Evolutionary conservation across 2,113 vertebrate species (phyloP).

Genomic region (Melanotaenia duboulayi): DNA sequence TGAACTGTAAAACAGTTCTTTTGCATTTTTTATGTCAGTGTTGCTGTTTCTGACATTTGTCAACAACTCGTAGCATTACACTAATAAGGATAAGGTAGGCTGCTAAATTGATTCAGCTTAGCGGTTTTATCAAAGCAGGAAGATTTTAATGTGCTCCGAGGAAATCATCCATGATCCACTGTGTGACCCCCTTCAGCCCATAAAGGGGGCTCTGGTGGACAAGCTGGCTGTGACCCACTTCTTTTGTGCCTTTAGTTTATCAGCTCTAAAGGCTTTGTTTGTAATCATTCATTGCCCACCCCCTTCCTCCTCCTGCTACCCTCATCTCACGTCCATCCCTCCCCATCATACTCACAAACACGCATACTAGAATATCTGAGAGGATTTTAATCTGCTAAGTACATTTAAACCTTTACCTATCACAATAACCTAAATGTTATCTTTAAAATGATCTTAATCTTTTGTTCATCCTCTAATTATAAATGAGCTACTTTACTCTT

Average conservation of each 20-base stretch:
- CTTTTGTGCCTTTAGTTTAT: slow-evolving; percentile 68
- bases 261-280: slow-evolving; percentile 74
- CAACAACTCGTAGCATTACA: slow-evolving; percentile 8
- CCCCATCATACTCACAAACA: neutral
- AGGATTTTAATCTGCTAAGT: neutral
- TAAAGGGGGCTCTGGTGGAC: slow-evolving; percentile 17
- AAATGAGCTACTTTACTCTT: slow-evolving; percentile 8
- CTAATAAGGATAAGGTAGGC: slow-evolving; percentile 48
- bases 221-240: slow-evolving; percentile 76
- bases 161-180: slow-evolving; percentile 47
- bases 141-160: slow-evolving; percentile 46
- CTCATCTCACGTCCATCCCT: slow-evolving; percentile 20
- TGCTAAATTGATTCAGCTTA: slow-evolving; percentile 29
- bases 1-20: neutral
- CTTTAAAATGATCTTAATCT: neutral
- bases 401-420: slow-evolving; percentile 8
- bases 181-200: neutral
- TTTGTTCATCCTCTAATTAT: neutral
- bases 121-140: slow-evolving; percentile 28
- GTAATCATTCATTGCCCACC: slow-evolving; percentile 58
- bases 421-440: slow-evolving; percentile 1
- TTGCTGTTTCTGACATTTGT: slow-evolving; percentile 13
- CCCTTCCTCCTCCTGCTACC: slow-evolving; percentile 26
- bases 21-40: neutral
- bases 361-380: slow-evolving; percentile 12